phyloP scores from a whole-genome alignment of 2,113 vertebrate species.

The Ictalurus furcatus region DNA sequence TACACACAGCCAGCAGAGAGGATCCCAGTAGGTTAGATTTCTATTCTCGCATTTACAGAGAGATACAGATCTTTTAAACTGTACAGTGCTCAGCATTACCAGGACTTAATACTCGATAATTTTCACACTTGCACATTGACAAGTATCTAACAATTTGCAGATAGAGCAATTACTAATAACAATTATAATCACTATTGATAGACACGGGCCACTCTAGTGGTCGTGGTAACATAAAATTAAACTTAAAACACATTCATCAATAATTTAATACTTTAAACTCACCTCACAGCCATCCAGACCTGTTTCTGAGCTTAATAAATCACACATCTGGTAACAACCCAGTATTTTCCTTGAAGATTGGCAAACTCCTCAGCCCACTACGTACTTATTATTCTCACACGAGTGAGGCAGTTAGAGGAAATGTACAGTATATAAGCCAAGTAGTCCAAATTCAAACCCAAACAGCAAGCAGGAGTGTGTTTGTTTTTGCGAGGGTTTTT shows the following conservation, averaged over 20 bases:
- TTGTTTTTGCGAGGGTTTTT: not conserved
- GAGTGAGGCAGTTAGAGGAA: slow-evolving; percentile 12
- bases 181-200: not conserved
- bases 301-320: not conserved
- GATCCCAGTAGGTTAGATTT: not conserved
- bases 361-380: not conserved
- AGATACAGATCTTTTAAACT: not conserved
- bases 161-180: not conserved
- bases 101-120: not conserved
- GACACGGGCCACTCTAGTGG: not conserved
- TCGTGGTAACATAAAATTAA: not conserved
- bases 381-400: not conserved
- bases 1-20: not conserved
- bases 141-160: not conserved
- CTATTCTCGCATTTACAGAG: not conserved
- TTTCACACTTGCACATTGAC: not conserved
- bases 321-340: not conserved
- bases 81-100: not conserved
- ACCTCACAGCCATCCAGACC: not conserved
- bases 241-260: not conserved
- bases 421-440: not conserved
- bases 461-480: slow-evolving; percentile 19
- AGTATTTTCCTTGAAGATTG: not conserved
- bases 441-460: slow-evolving; percentile 41
- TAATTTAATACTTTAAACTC: not conserved